These are phyloP conservation scores for Brachionichthys hirsutus DNA, from an alignment of 2,113 vertebrate species.

Conservation along the genomic window DNA sequence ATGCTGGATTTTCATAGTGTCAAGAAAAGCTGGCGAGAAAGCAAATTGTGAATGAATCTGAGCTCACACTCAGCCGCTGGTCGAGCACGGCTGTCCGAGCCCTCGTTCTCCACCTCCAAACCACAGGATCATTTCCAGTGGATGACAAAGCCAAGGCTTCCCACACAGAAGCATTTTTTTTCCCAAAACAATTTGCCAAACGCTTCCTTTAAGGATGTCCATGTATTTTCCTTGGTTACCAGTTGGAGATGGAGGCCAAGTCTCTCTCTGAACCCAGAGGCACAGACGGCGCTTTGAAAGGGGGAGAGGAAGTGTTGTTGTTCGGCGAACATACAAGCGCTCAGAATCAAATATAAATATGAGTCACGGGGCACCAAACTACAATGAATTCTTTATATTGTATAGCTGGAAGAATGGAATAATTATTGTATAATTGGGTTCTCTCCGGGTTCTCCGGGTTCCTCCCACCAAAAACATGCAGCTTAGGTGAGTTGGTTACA, in stretches of 20 bases:
- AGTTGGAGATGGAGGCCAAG: slow-evolving; percentile 50
- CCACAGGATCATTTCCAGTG: slow-evolving; percentile 68
- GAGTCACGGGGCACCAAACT: slow-evolving; percentile 55
- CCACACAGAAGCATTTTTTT: slow-evolving; percentile 74
- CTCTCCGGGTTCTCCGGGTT: too few relatives aligned
- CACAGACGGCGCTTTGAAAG: slow-evolving; percentile 53
- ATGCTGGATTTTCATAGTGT: slow-evolving; percentile 57
- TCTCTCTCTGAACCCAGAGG: slow-evolving; percentile 37
- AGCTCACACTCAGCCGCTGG: slow-evolving; percentile 34
- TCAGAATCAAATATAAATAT: slow-evolving; percentile 46
- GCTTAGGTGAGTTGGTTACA: too few relatives aligned
- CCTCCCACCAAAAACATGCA: too few relatives aligned
- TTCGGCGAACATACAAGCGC: slow-evolving; percentile 37
- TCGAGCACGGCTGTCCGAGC: slow-evolving; percentile 56
- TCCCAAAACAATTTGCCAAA: slow-evolving; percentile 74
- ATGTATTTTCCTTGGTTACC: slow-evolving; percentile 73
- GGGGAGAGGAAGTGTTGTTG: slow-evolving; percentile 46
- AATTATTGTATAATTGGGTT: too few relatives aligned
- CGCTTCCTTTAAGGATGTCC: slow-evolving; percentile 76
- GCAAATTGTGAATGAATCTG: slow-evolving; percentile 23
- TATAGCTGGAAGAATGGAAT: slow-evolving; percentile 7
- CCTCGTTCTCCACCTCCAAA: slow-evolving; percentile 56
- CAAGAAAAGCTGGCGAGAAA: background rate
- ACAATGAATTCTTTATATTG: slow-evolving; percentile 49
- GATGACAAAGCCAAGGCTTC: slow-evolving; percentile 65